Conservation (phyloP, 1,140 invertebrate species). For the Drosophila pandora region DNA sequence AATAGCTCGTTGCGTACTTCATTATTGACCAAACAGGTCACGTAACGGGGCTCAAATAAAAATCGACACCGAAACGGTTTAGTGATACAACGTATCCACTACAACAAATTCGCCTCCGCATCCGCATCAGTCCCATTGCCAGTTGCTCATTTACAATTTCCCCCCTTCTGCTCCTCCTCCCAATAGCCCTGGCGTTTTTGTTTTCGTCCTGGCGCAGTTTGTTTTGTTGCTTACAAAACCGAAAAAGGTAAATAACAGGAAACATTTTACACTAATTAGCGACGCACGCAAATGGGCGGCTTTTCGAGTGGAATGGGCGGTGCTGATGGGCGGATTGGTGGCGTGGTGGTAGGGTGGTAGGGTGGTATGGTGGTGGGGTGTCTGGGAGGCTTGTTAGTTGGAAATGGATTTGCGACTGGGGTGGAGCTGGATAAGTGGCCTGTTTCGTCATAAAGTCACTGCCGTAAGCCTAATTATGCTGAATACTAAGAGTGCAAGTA, state of each 20-base stretch:
- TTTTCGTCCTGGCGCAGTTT: slow-evolving; percentile 39
- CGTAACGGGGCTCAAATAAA: slow-evolving; percentile 71
- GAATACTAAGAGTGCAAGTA: slow-evolving; percentile 53
- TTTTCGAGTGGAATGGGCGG: slow-evolving; percentile 43
- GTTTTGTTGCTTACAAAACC: slow-evolving; percentile 71
- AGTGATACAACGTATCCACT: slow-evolving; percentile 52
- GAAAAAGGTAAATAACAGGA: slow-evolving; percentile 82
- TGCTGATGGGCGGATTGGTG: not conserved
- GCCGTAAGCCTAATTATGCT: slow-evolving; percentile 77
- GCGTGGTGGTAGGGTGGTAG: not conserved
- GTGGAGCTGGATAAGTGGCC: slow-evolving; percentile 32
- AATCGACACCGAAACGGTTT: slow-evolving; percentile 77
- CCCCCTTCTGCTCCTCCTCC: slow-evolving; percentile 5
- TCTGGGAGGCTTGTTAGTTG: not conserved
- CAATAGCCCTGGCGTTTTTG: not conserved
- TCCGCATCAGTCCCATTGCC: not conserved
- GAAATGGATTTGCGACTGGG: slow-evolving; percentile 1
- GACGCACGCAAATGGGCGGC: slow-evolving; percentile 75
- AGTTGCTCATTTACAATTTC: slow-evolving; percentile 54
- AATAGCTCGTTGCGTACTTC: slow-evolving; percentile 61
- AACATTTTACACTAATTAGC: slow-evolving; percentile 83
- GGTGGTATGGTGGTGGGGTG: not conserved
- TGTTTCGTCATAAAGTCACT: slow-evolving; percentile 68
- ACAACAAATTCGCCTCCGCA: not conserved
- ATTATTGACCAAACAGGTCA: slow-evolving; percentile 76